Evolutionary conservation across 2,888 invertebrate genomes (phyloP), one percentile per base, ranked within the genome.

Genomic region (Andrena bicolor): DNA sequence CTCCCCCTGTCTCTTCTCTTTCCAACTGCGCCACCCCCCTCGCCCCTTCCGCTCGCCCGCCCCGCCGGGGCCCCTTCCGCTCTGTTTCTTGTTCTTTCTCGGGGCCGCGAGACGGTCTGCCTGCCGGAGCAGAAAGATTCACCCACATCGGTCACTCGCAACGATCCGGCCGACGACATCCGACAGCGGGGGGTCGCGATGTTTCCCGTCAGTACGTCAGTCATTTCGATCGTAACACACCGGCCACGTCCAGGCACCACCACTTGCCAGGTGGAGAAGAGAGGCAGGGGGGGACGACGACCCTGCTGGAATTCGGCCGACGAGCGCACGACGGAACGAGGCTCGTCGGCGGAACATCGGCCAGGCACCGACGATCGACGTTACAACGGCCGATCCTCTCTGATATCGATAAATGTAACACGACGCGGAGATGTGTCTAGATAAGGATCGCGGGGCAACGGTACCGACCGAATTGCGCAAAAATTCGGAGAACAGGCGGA

Each of bases 151-250:
- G 91, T 92, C 90, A 91, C 89, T 92, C 90, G 88, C 83, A 41
- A 84, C 86, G 90, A 91, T 90, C 89, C 87, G 83, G 82, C 84
- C 91, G 92, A 92, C 89, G 93, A 93, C 92, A 92, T 92, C 89
- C 89, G 90, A 89, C 92, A 91, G 90, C 92, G 85, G 92, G 92
- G 90, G 92, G 92, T 90, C 92, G 88, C 90, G 86, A 92, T 92
- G 92, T 93, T 88, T 92, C 92, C 88, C 90, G 91, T 91, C 90
- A 91, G 92, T 91, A 90, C 89, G 92, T 93, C 93, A 92, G 91
- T 93, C 92, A 92, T 90, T 90, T 88, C 90, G 90, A 90, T 91
- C 90, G 90, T 89, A 91, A 92, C 91, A 91, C 88, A 76, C 77
- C 85, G 86, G 89, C 88, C 89, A 85, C 85, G 83, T 83, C 86